These are phyloP conservation scores for Drosophila lacteicornis DNA, from an alignment of 1,140 invertebrate genomes.

Conservation along the genomic window DNA sequence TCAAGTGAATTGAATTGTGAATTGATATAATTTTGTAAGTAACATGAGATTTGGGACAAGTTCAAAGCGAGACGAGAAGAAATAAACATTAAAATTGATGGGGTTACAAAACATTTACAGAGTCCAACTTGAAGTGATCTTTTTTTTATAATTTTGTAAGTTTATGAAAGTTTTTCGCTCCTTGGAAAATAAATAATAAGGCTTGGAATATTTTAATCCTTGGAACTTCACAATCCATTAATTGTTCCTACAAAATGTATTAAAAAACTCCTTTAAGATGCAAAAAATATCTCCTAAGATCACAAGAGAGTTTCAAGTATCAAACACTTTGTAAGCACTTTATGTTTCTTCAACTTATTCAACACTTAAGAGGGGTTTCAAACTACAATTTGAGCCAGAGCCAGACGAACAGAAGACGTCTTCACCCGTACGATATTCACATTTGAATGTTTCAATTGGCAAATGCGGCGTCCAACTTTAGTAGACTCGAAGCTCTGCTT, in stretches of 20 bases:
- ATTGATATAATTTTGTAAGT: background rate
- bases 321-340: conserved; percentile 26
- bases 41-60: conserved; percentile 16
- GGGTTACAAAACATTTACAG: background rate
- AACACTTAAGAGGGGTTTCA: conserved; percentile 41
- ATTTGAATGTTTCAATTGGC: conserved; percentile 85
- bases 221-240: conserved; percentile 6
- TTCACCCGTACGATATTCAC: conserved; percentile 84
- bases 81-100: background rate
- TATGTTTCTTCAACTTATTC: conserved; percentile 13
- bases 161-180: background rate
- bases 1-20: conserved; percentile 9
- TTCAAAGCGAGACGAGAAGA: conserved; percentile 7
- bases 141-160: background rate
- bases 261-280: conserved; percentile 13
- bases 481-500: conserved; percentile 66
- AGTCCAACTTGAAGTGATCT: conserved; percentile 49
- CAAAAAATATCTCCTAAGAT: conserved; percentile 9
- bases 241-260: conserved; percentile 6
- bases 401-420: conserved; percentile 81
- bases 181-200: background rate
- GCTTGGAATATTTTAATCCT: conserved; percentile 15
- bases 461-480: conserved; percentile 83
- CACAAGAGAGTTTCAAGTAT: conserved; percentile 38
- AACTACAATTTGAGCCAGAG: conserved; percentile 65